Base-by-base conservation (phyloP, 2,797 vertebrate genomes). In the Catharus ustulatus region DNA sequence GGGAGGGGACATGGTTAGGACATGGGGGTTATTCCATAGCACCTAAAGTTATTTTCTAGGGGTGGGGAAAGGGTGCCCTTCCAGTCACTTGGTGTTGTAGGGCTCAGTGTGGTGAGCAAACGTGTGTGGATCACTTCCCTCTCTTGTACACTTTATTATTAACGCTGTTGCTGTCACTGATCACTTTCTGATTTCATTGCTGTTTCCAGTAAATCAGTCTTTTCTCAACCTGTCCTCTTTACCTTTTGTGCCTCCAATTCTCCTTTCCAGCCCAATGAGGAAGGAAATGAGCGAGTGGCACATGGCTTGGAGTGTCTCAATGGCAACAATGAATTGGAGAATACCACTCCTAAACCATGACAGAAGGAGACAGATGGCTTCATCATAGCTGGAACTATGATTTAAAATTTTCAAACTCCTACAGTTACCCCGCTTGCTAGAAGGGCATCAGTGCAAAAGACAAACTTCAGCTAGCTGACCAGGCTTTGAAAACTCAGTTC, bases 221-320 rank as follows among this genome's bases (percentile, higher is more conserved):
- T 42, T 15, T 20, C 15, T 66, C 38, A 40, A 14, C 40, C 21
- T 22, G 3, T 27, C 4, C 24, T 34, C 46, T 42, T 71, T 23
- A 58, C 9, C 22, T 32, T 78, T 42, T 36, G 15, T 59, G 13
- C 58, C 52, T 42, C 27, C 64, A 22, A 0, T 52, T 64, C 52
- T 72, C 13, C 46, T 42, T 38, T 59, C 52, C 18, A 36, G 30
- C 15, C 30, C 30, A 11, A 9, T 18, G n/a, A 15, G 36, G 34
- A 7, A 5, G 38, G n/a, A 51, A 34, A 23, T 6, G 27, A 46
- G 26, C 0, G 2, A 59, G 40, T 0, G 0, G 14, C 12, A 2
- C 0, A 0, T 45, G 57, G 18, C 27, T 58, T 14, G 18, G 34
- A 36, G 18, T 20, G 18, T 32, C 66, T 78, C 51, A 64, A 52